Evolutionary conservation across 2,797 vertebrate species (phyloP).

Genomic region (Sciurus vulgaris): DNA sequence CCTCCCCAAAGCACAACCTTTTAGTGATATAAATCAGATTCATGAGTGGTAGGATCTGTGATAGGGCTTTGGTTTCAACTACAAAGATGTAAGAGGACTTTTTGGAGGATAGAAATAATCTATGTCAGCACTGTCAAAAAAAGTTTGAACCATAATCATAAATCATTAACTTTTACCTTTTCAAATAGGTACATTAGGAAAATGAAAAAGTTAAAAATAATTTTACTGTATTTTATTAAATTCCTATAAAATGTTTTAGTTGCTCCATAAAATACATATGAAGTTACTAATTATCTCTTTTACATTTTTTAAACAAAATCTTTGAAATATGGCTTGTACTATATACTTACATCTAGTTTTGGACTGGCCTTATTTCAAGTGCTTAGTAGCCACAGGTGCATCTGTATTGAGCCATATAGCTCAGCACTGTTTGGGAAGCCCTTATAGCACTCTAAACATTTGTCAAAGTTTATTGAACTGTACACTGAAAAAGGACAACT

Average conservation of each 20-base stretch:
- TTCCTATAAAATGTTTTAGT: not conserved
- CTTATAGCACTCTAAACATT: not conserved
- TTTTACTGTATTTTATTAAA: not conserved
- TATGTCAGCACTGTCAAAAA: not conserved
- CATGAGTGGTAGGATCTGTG: not conserved
- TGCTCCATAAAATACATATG: not conserved
- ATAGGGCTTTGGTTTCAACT: not conserved
- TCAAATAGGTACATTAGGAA: not conserved
- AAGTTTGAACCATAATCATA: not conserved
- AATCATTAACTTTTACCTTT: slow-evolving; percentile 30
- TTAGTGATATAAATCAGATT: not conserved
- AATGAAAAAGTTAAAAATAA: not conserved
- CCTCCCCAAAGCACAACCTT: not conserved
- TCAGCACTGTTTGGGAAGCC: not conserved
- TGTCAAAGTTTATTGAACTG: not conserved
- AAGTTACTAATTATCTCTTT: not conserved
- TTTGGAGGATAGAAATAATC: not conserved
- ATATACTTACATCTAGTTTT: not conserved
- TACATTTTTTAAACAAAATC: not conserved
- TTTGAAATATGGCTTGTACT: not conserved
- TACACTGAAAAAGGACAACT: not conserved
- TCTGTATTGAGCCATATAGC: not conserved
- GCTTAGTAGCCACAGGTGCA: not conserved
- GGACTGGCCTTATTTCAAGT: not conserved
- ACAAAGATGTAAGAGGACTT: not conserved